These are phyloP conservation scores for Drosophila nigromelanica DNA, from an alignment of 1,140 invertebrate genomes.

Conservation along the genomic window DNA sequence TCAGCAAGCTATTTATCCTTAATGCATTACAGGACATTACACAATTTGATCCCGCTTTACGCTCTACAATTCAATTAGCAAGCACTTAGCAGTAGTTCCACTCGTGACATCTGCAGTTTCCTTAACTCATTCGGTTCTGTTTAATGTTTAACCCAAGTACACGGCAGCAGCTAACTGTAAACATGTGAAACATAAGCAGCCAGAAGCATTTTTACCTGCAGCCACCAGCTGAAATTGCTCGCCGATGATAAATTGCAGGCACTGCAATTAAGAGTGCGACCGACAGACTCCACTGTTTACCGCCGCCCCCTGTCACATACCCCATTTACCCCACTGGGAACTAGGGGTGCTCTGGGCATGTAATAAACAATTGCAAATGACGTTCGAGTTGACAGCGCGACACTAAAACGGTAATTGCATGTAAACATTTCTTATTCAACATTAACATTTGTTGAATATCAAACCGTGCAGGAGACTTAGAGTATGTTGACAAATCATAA, in stretches of 20 bases:
- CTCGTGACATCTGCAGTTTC: conserved; percentile 11
- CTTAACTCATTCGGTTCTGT: conserved; percentile 13
- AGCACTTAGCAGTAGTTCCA: conserved; percentile 31
- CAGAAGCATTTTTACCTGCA: conserved; percentile 55
- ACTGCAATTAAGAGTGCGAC: conserved; percentile 69
- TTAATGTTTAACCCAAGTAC: conserved; percentile 18
- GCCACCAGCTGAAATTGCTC: conserved; percentile 48
- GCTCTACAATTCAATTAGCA: conserved; percentile 36
- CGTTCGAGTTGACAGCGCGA: conserved; percentile 70
- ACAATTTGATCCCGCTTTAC: not conserved
- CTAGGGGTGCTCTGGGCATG: conserved; percentile 19
- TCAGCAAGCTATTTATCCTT: not conserved
- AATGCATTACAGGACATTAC: not conserved
- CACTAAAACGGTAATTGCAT: conserved; percentile 77
- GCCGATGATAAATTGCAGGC: conserved; percentile 71
- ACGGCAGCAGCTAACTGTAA: conserved; percentile 38
- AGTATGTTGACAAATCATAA: no score
- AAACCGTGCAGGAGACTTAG: no score
- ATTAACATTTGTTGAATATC: no score
- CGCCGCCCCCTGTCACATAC: not conserved
- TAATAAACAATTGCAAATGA: conserved; percentile 73
- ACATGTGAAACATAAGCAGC: conserved; percentile 53
- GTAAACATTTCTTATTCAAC: conserved; percentile 78
- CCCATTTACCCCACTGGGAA: not conserved
- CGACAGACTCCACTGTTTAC: conserved; percentile 9